Evolutionary conservation across 2,113 vertebrate genomes (phyloP).

Genomic region (Psittacus erithacus): DNA sequence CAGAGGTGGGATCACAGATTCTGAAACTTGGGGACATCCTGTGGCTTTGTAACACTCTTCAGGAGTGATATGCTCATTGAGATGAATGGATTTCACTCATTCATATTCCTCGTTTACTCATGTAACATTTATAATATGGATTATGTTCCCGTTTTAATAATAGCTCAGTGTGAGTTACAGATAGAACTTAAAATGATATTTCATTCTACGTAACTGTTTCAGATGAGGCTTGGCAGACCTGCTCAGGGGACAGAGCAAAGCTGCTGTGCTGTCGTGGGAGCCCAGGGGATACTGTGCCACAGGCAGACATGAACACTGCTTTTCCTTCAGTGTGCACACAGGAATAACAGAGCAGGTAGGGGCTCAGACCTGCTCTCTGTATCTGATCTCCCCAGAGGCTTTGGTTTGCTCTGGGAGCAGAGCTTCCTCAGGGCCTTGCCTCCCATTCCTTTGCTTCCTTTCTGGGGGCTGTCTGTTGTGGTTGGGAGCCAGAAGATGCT

Average conservation of each 20-base stretch:
- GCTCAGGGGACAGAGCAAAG: neutral
- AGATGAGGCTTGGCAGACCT: neutral
- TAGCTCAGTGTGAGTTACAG: neutral
- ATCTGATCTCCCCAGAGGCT: neutral
- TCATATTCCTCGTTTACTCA: slow-evolving; percentile 42
- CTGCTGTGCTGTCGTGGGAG: neutral
- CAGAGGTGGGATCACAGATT: slow-evolving; percentile 51
- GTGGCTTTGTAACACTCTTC: slow-evolving; percentile 27
- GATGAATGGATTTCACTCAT: slow-evolving; percentile 46
- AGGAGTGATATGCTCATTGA: slow-evolving; percentile 34
- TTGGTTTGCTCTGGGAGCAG: neutral
- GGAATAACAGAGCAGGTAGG: neutral
- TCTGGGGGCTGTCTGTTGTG: neutral
- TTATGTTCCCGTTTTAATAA: slow-evolving; percentile 28
- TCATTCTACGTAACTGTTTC: neutral
- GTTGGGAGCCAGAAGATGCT: neutral
- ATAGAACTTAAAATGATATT: neutral
- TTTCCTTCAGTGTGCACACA: neutral
- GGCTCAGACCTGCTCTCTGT: neutral
- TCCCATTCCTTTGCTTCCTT: neutral
- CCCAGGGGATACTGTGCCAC: neutral
- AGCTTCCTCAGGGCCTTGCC: neutral
- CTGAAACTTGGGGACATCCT: slow-evolving; percentile 33
- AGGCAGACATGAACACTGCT: neutral
- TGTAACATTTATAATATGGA: slow-evolving; percentile 36